These are phyloP conservation scores for Passer domesticus DNA, from an alignment of 2,113 vertebrate genomes.

Conservation along the genomic window DNA sequence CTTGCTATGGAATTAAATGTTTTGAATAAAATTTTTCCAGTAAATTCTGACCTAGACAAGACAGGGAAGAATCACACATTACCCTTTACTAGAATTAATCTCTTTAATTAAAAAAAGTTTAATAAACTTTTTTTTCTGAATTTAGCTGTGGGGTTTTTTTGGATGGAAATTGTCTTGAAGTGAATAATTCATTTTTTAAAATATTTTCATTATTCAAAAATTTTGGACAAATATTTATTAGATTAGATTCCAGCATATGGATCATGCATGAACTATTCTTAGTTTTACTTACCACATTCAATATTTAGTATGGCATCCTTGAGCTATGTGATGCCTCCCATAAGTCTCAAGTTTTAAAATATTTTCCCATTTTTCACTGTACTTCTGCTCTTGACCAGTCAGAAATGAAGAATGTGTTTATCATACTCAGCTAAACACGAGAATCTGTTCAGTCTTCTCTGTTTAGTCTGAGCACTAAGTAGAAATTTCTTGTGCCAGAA, in stretches of 20 bases:
- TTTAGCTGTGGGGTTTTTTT: background rate
- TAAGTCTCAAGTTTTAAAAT: background rate
- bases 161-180: background rate
- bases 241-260: background rate
- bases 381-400: background rate
- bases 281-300: background rate
- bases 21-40: background rate
- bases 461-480: background rate
- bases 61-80: background rate
- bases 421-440: background rate
- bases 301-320: background rate
- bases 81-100: background rate
- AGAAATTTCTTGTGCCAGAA: background rate
- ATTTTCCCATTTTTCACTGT: background rate
- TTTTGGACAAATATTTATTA: background rate
- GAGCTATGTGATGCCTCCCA: background rate
- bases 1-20: background rate
- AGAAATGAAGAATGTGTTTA: background rate
- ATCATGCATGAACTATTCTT: background rate
- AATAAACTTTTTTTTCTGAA: background rate
- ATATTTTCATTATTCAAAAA: background rate
- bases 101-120: too few relatives aligned
- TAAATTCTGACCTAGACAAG: background rate
- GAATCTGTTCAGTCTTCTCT: background rate
- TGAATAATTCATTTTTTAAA: background rate